Evolutionary conservation across 2,113 vertebrate species (phyloP), one percentile per base, ranked within the genome.

Genomic region (Plecturocebus donacophilus): DNA sequence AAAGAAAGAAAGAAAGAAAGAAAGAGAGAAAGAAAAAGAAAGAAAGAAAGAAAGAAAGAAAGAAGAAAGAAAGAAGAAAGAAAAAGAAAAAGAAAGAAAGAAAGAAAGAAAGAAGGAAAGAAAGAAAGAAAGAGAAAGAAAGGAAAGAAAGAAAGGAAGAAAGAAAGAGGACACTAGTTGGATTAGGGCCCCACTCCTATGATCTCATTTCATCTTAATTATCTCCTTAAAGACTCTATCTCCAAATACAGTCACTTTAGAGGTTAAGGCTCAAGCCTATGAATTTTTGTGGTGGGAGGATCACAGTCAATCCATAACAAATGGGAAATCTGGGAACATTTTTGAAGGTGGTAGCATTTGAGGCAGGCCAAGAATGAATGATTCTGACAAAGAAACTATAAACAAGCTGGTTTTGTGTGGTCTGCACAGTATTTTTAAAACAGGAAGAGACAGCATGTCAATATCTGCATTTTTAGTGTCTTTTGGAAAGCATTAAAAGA

Each of bases 51-150:
- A 52, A 6, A 17, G 52, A 0, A 19, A 16, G 16, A 1, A 52
- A 3, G 16, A 52, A 52, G 14, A 1, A 49, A 14, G 47, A 5
- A 6, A 4, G 32, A 17, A 17, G 49, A 52, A 6, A 17, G 52
- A 42, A 42, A 42, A 42, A 42, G 42, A 42, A 42, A 0, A 19
- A 16, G 16, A 1, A 52, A 3, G 16, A 5, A 52, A 52, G 16
- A 1, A 52, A 52, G 16, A 1, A 49, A 16, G 13, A 5, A 6
- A 3, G 32, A 17, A 16, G 16, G 1, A 52, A 3, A 5, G 16
- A 52, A 52, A 52, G 16, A 1, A 49, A 16, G 49, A 2, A 6
- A 5, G 32, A 8, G 14, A 32, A 68, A 17, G 49, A 17, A 6
- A 17, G 52, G 0, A 19, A 16, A 5, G 1, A 52, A 52, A 52